These are phyloP conservation scores for Scaptomyza graminum DNA, from an alignment of 1,140 invertebrate species.

Conservation along the genomic window DNA sequence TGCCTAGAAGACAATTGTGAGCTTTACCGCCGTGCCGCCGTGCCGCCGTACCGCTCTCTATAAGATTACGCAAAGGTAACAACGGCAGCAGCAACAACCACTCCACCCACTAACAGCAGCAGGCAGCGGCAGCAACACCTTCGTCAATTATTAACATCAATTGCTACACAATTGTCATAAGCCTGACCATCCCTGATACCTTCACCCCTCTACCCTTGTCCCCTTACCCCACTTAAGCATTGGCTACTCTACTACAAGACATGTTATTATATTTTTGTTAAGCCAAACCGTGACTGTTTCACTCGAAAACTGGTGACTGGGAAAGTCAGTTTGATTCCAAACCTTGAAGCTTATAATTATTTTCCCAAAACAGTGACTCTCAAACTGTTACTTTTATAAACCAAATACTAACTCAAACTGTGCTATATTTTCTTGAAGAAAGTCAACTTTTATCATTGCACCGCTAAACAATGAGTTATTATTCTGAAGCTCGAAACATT, in stretches of 20 bases:
- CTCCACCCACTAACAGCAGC: conserved; percentile 4
- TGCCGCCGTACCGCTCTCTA: too few species aligned
- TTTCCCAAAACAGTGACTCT: too few species aligned
- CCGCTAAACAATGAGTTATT: too few species aligned
- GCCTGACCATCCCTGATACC: conserved; percentile 50
- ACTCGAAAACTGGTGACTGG: background rate
- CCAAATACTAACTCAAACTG: too few species aligned
- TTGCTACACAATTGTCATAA: conserved; percentile 81
- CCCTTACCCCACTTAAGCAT: background rate
- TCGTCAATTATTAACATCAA: conserved; percentile 82
- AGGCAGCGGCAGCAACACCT: conserved; percentile 59
- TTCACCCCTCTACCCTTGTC: background rate
- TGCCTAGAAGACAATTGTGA: conserved; percentile 60
- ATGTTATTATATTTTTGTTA: conserved; percentile 4
- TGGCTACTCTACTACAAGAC: background rate
- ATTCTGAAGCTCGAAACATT: background rate
- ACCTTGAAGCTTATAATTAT: too few species aligned
- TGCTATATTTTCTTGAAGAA: too few species aligned
- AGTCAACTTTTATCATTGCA: too few species aligned
- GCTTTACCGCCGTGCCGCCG: too few species aligned
- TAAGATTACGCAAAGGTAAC: conserved; percentile 74
- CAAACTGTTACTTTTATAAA: too few species aligned
- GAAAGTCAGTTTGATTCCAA: background rate
- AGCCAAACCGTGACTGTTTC: conserved; percentile 23
- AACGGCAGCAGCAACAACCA: conserved; percentile 32